phyloP scores from a whole-genome alignment of 2,888 invertebrate species.

The Nomada ferruginata region DNA sequence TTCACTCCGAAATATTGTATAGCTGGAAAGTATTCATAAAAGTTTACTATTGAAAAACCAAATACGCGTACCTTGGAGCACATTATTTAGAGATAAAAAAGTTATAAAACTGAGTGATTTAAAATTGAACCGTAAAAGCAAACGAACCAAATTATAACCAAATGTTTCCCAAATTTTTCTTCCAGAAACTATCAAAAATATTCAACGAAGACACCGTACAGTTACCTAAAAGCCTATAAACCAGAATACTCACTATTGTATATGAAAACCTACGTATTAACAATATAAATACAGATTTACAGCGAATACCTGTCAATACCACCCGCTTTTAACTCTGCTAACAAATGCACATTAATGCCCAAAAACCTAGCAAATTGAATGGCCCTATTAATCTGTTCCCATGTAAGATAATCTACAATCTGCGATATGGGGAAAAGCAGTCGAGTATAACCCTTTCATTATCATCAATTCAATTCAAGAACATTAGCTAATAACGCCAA shows the following conservation, averaged over 20 bases:
- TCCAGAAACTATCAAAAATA: neutral
- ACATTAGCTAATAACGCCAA: neutral
- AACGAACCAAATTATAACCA: neutral
- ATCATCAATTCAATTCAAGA: constrained; percentile 16
- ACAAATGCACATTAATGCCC: constrained; percentile 26
- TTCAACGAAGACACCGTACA: neutral
- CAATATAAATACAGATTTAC: constrained; percentile 32
- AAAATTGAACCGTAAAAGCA: constrained; percentile 29
- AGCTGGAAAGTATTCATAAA: constrained; percentile 31
- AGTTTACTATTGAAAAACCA: constrained; percentile 16
- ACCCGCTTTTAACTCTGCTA: constrained; percentile 40
- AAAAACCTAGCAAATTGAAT: constrained; percentile 26
- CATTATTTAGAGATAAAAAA: constrained; percentile 37
- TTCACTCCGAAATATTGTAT: constrained; percentile 11
- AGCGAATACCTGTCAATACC: constrained; percentile 17
- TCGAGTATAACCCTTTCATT: constrained; percentile 14
- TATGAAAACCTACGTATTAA: constrained; percentile 31
- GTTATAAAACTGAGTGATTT: constrained; percentile 26
- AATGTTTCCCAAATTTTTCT: neutral
- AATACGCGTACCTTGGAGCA: constrained; percentile 2
- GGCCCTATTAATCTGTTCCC: neutral
- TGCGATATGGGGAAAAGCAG: constrained; percentile 29
- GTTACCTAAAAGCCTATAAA: neutral
- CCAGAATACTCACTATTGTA: constrained; percentile 25
- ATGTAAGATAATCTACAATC: neutral